phyloP scores from a whole-genome alignment of 2,888 invertebrate genomes.

The Machimus atricapillus region DNA sequence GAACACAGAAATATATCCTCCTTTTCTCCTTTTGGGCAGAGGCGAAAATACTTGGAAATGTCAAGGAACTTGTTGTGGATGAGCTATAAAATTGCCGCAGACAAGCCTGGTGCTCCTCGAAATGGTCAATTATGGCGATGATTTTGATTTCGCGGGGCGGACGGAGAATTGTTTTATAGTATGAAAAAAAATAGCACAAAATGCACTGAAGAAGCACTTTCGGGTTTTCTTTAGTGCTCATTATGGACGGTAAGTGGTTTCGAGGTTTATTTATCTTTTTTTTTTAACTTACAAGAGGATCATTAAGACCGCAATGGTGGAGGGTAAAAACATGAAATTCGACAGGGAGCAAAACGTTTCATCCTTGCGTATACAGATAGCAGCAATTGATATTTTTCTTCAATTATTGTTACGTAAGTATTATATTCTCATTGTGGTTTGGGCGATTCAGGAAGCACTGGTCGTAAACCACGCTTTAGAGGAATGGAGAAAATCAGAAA shows the following conservation, averaged over 20 bases:
- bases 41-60: conserved; percentile 40
- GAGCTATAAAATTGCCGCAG: conserved; percentile 46
- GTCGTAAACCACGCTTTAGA: not conserved
- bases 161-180: not conserved
- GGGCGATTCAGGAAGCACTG: not conserved
- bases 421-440: not conserved
- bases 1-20: conserved; percentile 21
- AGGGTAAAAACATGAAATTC: not conserved
- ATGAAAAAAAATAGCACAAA: not conserved
- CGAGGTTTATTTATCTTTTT: not conserved
- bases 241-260: not conserved
- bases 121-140: conserved; percentile 35
- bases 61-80: conserved; percentile 45
- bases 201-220: not conserved
- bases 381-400: not conserved
- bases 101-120: conserved; percentile 40
- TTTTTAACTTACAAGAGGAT: not conserved
- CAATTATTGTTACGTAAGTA: not conserved
- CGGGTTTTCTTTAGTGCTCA: not conserved
- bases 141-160: conserved; percentile 10
- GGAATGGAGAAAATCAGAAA: not conserved
- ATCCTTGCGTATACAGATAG: not conserved
- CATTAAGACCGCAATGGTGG: not conserved
- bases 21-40: not conserved
- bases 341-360: not conserved